Evolutionary conservation across 37 sponge, comb jelly and placozoan species (phyloP).

Genomic region (Haliclona indistincta): DNA sequence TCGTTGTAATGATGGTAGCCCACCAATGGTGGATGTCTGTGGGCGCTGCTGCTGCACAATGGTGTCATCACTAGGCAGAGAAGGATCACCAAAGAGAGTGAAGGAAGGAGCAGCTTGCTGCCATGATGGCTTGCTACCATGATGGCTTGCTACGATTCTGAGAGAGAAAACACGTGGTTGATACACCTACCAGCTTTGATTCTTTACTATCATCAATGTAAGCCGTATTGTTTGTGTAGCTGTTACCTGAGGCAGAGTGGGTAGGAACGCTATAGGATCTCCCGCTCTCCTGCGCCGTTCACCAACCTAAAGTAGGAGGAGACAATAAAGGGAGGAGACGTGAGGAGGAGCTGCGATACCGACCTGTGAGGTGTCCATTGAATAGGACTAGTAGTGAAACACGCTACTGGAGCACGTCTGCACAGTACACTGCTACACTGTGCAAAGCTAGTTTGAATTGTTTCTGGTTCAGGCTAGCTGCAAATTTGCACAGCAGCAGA

Average conservation of each 20-base stretch:
- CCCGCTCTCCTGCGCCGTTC: slow-evolving; percentile 9
- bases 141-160: background rate
- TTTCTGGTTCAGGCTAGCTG: too few species aligned
- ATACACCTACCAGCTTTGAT: too few species aligned
- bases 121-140: slow-evolving; percentile 90
- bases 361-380: too few species aligned
- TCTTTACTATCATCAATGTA: background rate
- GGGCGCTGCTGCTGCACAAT: background rate
- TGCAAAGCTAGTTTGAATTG: too few species aligned
- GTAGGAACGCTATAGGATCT: slow-evolving; percentile 71
- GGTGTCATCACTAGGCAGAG: background rate
- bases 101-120: slow-evolving; percentile 68
- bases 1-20: background rate
- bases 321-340: too few species aligned
- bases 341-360: too few species aligned
- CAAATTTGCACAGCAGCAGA: too few species aligned
- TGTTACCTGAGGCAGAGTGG: slow-evolving; percentile 74
- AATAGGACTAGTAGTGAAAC: too few species aligned
- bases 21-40: background rate
- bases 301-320: too few species aligned
- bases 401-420: too few species aligned
- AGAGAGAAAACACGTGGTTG: background rate
- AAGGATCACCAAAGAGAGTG: slow-evolving; percentile 53
- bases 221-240: background rate
- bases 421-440: too few species aligned